phyloP scores from a whole-genome alignment of 1,140 invertebrate species.

The Camponotus pennsylvanicus region DNA sequence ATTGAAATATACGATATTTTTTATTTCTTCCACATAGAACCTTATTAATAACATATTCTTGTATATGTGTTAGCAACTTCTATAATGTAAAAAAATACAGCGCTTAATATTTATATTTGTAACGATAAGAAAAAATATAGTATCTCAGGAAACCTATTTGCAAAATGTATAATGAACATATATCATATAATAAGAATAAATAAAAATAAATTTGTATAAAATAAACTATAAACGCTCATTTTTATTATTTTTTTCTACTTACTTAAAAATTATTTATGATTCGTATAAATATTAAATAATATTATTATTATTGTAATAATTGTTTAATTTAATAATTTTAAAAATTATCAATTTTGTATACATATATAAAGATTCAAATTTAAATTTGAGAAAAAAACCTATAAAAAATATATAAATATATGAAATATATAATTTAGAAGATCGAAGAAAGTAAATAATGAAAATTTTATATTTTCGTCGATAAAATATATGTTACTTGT shows the following conservation, averaged over 20 bases:
- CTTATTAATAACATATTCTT: background rate
- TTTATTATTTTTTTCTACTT: background rate
- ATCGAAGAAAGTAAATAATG: background rate
- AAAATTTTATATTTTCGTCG: background rate
- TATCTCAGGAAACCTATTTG: background rate
- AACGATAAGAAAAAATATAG: background rate
- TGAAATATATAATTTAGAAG: background rate
- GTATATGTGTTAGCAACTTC: background rate
- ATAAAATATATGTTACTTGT: background rate
- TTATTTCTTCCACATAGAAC: background rate
- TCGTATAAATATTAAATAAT: background rate
- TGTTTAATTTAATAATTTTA: background rate
- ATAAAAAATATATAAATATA: background rate
- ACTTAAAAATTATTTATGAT: background rate
- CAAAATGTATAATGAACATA: background rate
- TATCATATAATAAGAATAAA: background rate
- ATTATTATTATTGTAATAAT: background rate
- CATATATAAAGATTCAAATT: background rate
- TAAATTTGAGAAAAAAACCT: background rate
- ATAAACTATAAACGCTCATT: background rate
- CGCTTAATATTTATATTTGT: slow-evolving; percentile 8
- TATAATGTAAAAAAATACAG: background rate
- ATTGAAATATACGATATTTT: background rate
- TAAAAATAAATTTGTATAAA: slow-evolving; percentile 22
- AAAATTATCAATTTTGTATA: background rate